Evolutionary conservation across 2,888 invertebrate species (phyloP).

Genomic region (Dinocampus coccinellae): DNA sequence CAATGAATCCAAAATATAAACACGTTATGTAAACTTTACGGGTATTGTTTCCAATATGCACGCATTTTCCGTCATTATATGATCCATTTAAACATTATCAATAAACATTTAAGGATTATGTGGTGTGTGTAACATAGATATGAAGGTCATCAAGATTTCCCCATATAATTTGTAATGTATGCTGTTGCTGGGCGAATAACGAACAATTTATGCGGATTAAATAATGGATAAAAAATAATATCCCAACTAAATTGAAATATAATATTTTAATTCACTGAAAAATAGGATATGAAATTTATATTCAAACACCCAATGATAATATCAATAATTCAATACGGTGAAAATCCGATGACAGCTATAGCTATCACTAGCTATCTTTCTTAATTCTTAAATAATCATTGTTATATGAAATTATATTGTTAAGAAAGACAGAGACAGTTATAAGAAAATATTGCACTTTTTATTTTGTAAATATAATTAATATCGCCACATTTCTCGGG

Average conservation of each 20-base stretch:
- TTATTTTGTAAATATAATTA: neutral
- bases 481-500: neutral
- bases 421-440: neutral
- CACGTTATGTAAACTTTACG: slow-evolving; percentile 7
- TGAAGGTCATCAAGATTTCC: neutral
- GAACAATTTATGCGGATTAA: neutral
- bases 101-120: neutral
- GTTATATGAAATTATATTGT: neutral
- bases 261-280: neutral
- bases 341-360: neutral
- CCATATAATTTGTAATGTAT: neutral
- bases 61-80: neutral
- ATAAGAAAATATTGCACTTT: neutral
- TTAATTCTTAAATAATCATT: neutral
- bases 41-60: neutral
- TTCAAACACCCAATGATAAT: neutral
- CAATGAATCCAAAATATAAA: neutral
- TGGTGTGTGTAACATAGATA: neutral
- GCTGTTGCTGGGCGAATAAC: neutral
- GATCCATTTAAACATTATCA: neutral
- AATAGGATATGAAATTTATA: too few relatives aligned
- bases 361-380: neutral
- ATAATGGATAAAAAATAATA: neutral
- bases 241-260: neutral
- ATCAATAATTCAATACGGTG: neutral